Evolutionary conservation across 2,888 invertebrate species (phyloP).

Genomic region (Chouioia cunea): DNA sequence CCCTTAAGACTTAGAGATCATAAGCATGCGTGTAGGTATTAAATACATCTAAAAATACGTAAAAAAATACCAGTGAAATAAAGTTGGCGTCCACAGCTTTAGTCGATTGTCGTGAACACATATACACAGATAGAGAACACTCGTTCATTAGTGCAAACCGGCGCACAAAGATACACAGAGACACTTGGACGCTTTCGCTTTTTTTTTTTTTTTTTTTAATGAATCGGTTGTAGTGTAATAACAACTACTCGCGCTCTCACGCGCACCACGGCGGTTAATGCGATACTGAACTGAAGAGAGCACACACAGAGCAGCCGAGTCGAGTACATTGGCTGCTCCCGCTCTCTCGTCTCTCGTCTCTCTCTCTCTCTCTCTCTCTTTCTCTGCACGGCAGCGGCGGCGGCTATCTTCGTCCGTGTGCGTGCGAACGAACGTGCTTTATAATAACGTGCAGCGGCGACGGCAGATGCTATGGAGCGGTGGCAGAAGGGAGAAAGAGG

Average conservation of each 20-base stretch:
- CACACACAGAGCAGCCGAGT: constrained; percentile 3
- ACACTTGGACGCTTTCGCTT: too few relatives aligned
- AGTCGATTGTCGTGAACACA: constrained; percentile 1
- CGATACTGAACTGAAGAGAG: constrained; percentile 44
- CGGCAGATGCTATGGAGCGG: too few relatives aligned
- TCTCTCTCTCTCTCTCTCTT: constrained; percentile 31
- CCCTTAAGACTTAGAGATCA: not conserved
- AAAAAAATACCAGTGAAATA: constrained; percentile 39
- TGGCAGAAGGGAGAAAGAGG: too few relatives aligned
- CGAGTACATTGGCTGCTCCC: constrained; percentile 8
- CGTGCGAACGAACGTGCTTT: too few relatives aligned
- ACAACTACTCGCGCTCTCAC: constrained; percentile 2
- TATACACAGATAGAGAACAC: not conserved
- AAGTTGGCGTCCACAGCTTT: not conserved
- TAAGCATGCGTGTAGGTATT: too few relatives aligned
- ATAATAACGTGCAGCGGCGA: too few relatives aligned
- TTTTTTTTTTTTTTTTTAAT: too few relatives aligned
- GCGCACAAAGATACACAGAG: too few relatives aligned
- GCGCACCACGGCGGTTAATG: constrained; percentile 24
- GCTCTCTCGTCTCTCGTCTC: not conserved
- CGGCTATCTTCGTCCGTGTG: too few relatives aligned
- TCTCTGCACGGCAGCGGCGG: not conserved
- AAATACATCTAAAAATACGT: too few relatives aligned
- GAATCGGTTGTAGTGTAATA: too few relatives aligned
- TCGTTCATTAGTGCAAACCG: not conserved